phyloP scores from a whole-genome alignment of 2,888 invertebrate genomes.

The Catocala sponsa region DNA sequence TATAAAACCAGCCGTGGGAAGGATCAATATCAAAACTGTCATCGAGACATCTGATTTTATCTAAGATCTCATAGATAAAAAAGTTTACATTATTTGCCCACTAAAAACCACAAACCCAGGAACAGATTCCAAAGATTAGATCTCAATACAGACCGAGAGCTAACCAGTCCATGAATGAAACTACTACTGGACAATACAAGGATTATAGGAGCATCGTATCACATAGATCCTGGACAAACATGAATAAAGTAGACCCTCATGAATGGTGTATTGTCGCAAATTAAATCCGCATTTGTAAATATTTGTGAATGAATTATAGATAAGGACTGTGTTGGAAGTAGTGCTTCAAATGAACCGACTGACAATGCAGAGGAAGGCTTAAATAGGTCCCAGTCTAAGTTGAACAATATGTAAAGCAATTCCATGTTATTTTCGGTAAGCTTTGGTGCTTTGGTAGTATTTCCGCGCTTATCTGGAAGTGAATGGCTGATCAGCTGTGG shows the following conservation, averaged over 20 bases:
- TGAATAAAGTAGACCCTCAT: conserved; percentile 57
- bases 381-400: conserved; percentile 21
- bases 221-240: conserved; percentile 55
- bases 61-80: neutral
- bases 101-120: conserved; percentile 8
- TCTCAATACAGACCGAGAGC: conserved; percentile 37
- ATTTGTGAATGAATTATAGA: conserved; percentile 73
- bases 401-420: conserved; percentile 28
- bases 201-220: conserved; percentile 52
- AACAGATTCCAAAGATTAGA: conserved; percentile 25
- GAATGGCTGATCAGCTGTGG: conserved; percentile 1
- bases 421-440: conserved; percentile 26
- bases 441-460: conserved; percentile 13
- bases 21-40: neutral
- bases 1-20: neutral
- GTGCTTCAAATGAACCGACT: conserved; percentile 47
- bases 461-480: conserved; percentile 10
- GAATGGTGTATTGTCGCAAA: conserved; percentile 52
- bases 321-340: conserved; percentile 32
- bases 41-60: neutral
- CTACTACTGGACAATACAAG: conserved; percentile 52
- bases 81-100: conserved; percentile 1
- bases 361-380: conserved; percentile 51
- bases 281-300: conserved; percentile 76
- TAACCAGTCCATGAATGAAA: conserved; percentile 58